Evolutionary conservation across 2,797 vertebrate species (phyloP), one percentile per base, ranked within the genome.

Genomic region (Rhabdomys pumilio): DNA sequence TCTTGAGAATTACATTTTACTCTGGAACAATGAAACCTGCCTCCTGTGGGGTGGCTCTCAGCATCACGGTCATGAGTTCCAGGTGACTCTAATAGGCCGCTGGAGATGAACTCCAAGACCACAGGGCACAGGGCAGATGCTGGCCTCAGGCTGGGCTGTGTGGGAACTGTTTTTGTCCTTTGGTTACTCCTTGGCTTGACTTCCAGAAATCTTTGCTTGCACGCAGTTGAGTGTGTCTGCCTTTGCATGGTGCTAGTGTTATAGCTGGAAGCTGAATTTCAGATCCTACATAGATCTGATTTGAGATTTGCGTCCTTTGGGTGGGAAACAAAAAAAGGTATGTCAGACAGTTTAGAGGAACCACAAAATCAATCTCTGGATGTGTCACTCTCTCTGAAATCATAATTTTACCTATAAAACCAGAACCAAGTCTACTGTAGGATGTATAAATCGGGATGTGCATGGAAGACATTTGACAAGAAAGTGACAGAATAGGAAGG

Each of bases 41-140:
- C 6, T 38, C 26, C n/a, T 0, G 0, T 34, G 69, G n/a, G 41
- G 8, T 24, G 9, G 3, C 15, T 15, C 47, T 38, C 12, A 14
- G 0, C 1, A 0, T 5, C 67, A 26, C 53, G 13, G 2, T 41
- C 55, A 12, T 53, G 44, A 59, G 10, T 15, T 76, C 50, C 55
- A 83, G 84, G 55, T 34, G 87, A 87, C 4, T 22, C 41, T 11
- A 9, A 61, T 77, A 10, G 24, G 24, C 24, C 31, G 15, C 0
- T 4, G 6, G 44, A 47, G 14, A 38, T 14, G 57, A 90, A 69
- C 38, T 4, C 6, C 0, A 4, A 1, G 0, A 13, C 19, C 4
- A 0, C 11, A 6, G 67, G 53, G 9, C 1, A 3, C 13, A 0
- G 75, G 34, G 24, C 63, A 31, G 47, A 67, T 63, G 22, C 9